Percentiles rank a stretch among this genome's conserved stretches.
phyloP scores from a whole-genome alignment of 2,113 vertebrate species.

The Abramis brama region DNA sequence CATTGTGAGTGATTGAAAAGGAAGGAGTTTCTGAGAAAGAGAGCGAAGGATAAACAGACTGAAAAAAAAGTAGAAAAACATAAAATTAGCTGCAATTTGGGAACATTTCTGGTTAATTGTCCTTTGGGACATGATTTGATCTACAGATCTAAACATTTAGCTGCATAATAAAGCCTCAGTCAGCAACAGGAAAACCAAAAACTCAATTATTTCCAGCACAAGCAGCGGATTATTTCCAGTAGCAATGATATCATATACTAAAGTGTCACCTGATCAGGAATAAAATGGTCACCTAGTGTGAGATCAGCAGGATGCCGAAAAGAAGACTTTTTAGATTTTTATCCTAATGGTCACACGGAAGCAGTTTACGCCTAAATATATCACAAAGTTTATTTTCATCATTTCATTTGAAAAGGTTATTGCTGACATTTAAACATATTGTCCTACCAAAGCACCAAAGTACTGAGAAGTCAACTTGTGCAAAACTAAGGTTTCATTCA shows the following conservation, averaged over 20 bases:
- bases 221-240: conserved; percentile 26
- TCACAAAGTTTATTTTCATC: background rate
- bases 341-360: background rate
- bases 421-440: background rate
- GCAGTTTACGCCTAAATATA: background rate
- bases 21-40: conserved; percentile 77
- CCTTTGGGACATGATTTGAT: conserved; percentile 72
- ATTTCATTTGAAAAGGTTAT: background rate
- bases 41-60: conserved; percentile 80
- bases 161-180: conserved; percentile 62
- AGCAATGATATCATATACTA: background rate
- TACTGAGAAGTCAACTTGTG: background rate
- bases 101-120: conserved; percentile 77
- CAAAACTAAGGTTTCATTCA: background rate
- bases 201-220: conserved; percentile 33
- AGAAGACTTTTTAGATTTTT: background rate
- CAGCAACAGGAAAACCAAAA: conserved; percentile 40
- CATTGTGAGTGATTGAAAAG: conserved; percentile 76
- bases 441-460: background rate
- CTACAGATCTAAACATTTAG: conserved; percentile 73
- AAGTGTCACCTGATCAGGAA: background rate
- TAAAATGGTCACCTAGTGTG: background rate
- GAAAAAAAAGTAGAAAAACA: conserved; percentile 75
- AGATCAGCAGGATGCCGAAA: background rate
- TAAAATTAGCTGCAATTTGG: conserved; percentile 76